Evolutionary conservation across 2,888 invertebrate species (phyloP).

Genomic region (Tenthredo amoena): DNA sequence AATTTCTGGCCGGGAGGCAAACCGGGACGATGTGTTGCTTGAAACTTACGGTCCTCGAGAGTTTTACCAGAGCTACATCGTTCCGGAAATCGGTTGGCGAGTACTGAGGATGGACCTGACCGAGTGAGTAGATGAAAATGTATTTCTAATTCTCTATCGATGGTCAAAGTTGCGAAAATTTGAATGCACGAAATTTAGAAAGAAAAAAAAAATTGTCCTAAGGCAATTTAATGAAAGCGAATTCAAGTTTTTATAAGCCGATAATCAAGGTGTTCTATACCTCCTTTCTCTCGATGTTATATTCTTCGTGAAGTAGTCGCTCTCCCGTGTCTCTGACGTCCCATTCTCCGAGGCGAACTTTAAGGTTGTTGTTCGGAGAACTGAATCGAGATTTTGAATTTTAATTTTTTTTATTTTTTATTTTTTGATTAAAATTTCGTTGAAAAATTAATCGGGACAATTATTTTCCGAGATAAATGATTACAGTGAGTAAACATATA

Average conservation of each 20-base stretch:
- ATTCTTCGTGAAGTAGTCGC: constrained; percentile 92
- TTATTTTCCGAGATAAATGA: background rate
- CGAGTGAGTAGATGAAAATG: background rate
- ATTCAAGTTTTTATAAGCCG: background rate
- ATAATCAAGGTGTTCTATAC: constrained; percentile 74
- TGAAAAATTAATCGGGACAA: background rate
- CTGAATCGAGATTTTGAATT: constrained; percentile 78
- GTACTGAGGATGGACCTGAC: constrained; percentile 89
- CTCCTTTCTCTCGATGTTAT: constrained; percentile 92
- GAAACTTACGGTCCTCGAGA: constrained; percentile 90
- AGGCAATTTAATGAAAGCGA: background rate
- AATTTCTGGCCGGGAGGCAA: constrained; percentile 89
- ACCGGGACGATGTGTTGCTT: constrained; percentile 96
- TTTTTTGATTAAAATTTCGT: background rate
- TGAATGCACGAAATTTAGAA: background rate
- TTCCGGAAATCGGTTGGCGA: constrained; percentile 95
- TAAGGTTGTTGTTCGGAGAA: constrained; percentile 92
- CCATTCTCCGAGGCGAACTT: constrained; percentile 95
- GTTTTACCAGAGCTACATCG: constrained; percentile 91
- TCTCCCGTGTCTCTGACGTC: constrained; percentile 93
- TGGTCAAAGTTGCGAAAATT: background rate
- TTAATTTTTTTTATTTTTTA: background rate
- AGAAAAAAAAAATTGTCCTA: background rate
- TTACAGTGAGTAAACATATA: background rate
- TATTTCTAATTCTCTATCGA: background rate